Evolutionary conservation across 2,113 vertebrate genomes (phyloP), one percentile per base, ranked within the genome.

Genomic region (Mormyrus lacerda): DNA sequence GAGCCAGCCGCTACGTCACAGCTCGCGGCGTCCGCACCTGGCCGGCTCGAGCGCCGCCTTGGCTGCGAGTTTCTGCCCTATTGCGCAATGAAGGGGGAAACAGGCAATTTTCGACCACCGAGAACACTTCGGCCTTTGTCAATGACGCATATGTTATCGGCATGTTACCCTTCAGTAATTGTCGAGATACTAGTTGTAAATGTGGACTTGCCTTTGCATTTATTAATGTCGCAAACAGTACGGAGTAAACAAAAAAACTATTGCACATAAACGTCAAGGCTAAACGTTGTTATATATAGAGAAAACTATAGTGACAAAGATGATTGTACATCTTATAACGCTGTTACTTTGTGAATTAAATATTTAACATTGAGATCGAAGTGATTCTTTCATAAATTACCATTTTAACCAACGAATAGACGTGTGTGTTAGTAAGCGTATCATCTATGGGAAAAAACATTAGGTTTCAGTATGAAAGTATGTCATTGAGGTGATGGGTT

Each of bases 1-100:
- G 94, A 95, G 93, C 92, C 93, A 93, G 92, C 90, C 92, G 90
- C 85, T 90, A 93, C 94, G 94, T 95, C 95, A 95, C 93, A 92
- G 90, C 93, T 89, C 89, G 17, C n/a, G 51, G 85, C 82, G 85
- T 89, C 87, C 89, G 91, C 94, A 94, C 94, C 94, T 95, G 94
- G 93, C 90, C 47, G 42, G 39, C 88, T 24, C 6, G 92, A 47
- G 27, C 5, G 91, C 90, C 90, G 84, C 50, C 69, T 44, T 42
- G 8, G 51, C n/a, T 53, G 8, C 39, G 73, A 42, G 35, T 51
- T 79, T 51, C 48, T 35, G 35, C 15, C 24, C 19, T 5, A 17
- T 88, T 88, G n/a, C 17, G 69, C n/a, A 76, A 88, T 5, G n/a
- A 35, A 11, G 42, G 11, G 45, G n/a, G n/a, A 0, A n/a, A 50